Evolutionary conservation across 2,888 invertebrate genomes (phyloP).

Genomic region (Diplolepis rosae): DNA sequence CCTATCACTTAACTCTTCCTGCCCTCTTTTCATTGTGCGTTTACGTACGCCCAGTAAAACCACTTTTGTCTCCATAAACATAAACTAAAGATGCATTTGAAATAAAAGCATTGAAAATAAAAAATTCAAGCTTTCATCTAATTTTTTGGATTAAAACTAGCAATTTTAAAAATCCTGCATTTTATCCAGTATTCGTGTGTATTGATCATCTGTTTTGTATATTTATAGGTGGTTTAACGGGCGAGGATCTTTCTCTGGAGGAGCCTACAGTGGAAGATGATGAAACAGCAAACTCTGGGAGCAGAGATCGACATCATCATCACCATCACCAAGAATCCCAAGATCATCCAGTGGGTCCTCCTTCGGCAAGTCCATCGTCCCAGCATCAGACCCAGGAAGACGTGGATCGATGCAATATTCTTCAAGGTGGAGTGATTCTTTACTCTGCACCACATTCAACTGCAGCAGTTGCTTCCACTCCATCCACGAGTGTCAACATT

Average conservation of each 20-base stretch:
- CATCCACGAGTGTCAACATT: conserved; percentile 72
- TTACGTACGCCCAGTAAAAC: too few relatives aligned
- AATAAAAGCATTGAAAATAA: too few relatives aligned
- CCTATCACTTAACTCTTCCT: conserved; percentile 64
- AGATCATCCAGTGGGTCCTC: conserved; percentile 53
- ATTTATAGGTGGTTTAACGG: conserved; percentile 84
- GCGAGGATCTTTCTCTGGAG: conserved; percentile 85
- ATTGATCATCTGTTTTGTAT: neutral
- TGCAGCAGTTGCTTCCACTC: conserved; percentile 56
- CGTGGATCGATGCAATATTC: conserved; percentile 66
- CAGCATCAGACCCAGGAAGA: conserved; percentile 66
- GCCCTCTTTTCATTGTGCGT: conserved; percentile 37
- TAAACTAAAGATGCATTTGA: too few relatives aligned
- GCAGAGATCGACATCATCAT: conserved; percentile 74
- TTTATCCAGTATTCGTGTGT: too few relatives aligned
- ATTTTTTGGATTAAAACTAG: too few relatives aligned
- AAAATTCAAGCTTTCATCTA: too few relatives aligned
- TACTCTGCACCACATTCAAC: conserved; percentile 68
- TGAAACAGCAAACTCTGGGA: conserved; percentile 62
- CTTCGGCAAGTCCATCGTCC: conserved; percentile 62
- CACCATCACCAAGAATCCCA: conserved; percentile 73
- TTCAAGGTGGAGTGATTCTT: conserved; percentile 69
- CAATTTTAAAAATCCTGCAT: too few relatives aligned
- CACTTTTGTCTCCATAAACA: neutral
- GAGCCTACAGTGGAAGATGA: conserved; percentile 75